Percentiles rank a stretch among this genome's conserved stretches.
Conservation (phyloP, 2,113 vertebrate species). For the Lagopus muta region DNA sequence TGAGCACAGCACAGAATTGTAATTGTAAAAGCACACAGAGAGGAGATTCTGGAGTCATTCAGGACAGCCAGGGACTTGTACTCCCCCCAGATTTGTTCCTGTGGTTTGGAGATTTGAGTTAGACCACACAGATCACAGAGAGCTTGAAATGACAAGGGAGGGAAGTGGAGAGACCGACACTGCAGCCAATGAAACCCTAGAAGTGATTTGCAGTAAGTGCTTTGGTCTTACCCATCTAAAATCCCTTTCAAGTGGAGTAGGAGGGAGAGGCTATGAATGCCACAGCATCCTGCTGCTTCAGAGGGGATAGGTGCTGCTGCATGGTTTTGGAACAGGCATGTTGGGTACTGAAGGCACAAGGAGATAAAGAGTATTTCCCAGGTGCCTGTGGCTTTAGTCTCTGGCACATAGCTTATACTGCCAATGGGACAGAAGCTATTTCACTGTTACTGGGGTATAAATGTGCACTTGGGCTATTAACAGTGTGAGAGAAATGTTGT, state of each 20-base stretch:
- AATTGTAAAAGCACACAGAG: neutral
- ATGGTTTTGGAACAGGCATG: neutral
- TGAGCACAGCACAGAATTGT: neutral
- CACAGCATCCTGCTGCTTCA: neutral
- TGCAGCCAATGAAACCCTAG: neutral
- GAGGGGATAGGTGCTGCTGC: neutral
- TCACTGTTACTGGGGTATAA: neutral
- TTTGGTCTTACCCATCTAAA: neutral
- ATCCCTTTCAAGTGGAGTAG: conserved; percentile 22
- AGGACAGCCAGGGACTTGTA: neutral
- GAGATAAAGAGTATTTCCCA: neutral
- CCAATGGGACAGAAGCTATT: neutral
- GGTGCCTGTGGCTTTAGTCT: neutral
- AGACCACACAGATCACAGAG: conserved; percentile 47
- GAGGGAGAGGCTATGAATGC: neutral
- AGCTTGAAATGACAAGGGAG: neutral
- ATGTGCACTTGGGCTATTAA: rapidly evolving
- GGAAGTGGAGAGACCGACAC: neutral
- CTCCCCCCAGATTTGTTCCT: neutral
- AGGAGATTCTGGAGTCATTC: conserved; percentile 12
- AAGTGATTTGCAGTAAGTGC: neutral
- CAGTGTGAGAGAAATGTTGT: neutral
- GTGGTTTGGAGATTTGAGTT: conserved; percentile 39
- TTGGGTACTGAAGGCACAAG: neutral
- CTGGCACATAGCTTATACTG: neutral